Conservation (phyloP, 2,113 vertebrate species). For the Reinhardtius hippoglossoides region DNA sequence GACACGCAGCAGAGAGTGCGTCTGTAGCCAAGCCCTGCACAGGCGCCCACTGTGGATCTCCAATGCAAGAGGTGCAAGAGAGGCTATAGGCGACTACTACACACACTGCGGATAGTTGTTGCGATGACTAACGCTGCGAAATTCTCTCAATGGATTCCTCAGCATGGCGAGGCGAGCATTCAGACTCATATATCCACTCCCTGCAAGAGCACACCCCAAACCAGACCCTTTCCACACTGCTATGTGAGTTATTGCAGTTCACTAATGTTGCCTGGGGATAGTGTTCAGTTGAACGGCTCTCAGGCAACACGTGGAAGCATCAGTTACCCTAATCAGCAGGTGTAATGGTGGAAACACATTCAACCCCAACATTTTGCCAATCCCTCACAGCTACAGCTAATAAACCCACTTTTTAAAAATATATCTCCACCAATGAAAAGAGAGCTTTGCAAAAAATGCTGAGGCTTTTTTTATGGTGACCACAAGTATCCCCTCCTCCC, state of each 20-base stretch:
- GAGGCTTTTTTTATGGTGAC: slow-evolving; percentile 39
- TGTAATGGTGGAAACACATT: background rate
- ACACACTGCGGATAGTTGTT: slow-evolving; percentile 77
- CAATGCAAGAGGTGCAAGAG: slow-evolving; percentile 59
- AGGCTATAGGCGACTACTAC: slow-evolving; percentile 65
- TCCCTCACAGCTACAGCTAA: slow-evolving; percentile 54
- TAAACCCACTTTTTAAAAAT: slow-evolving; percentile 42
- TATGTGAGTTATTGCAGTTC: slow-evolving; percentile 48
- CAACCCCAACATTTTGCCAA: slow-evolving; percentile 5
- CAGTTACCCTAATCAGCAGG: slow-evolving; percentile 25
- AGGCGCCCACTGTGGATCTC: slow-evolving; percentile 58
- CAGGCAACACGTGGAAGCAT: slow-evolving; percentile 62
- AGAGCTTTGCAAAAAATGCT: slow-evolving; percentile 40
- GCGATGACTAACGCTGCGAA: slow-evolving; percentile 84
- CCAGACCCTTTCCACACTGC: slow-evolving; percentile 9
- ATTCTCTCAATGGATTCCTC: slow-evolving; percentile 73
- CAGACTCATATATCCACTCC: background rate
- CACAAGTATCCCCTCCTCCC: slow-evolving; percentile 40
- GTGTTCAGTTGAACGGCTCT: slow-evolving; percentile 15
- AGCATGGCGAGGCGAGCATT: slow-evolving; percentile 44
- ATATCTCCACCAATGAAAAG: slow-evolving; percentile 55
- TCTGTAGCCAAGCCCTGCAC: slow-evolving; percentile 54
- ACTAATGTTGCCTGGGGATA: slow-evolving; percentile 19
- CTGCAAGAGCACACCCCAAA: slow-evolving; percentile 34
- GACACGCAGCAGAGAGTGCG: slow-evolving; percentile 49